Evolutionary conservation across 2,797 vertebrate genomes (phyloP), one percentile per base, ranked within the genome.

Genomic region (Otus scops): DNA sequence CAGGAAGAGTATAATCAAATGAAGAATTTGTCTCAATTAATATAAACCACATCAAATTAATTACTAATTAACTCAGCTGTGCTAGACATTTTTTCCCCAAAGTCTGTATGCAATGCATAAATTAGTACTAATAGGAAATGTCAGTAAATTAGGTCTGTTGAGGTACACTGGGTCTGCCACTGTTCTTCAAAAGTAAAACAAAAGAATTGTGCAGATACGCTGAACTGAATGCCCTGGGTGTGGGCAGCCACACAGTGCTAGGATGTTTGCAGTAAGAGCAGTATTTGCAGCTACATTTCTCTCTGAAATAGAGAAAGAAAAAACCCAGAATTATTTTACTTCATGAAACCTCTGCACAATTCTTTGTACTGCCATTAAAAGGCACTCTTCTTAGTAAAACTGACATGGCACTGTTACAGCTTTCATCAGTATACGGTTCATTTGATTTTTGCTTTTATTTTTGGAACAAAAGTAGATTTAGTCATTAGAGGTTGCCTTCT

Each of bases 381-480:
- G 84, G 36, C 32, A 38, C 92, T 91, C 36, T 92, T 85, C 50
- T 64, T 79, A 80, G 36, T 91, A 68, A 94, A 94, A 85, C 75
- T 6, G 20, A 50, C 32, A 73, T 50, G 67, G 39, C 78, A 30
- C 41, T 85, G 23, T 68, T 93, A 83, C 30, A 45, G 26, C 61
- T 96, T 95, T 92, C 38, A 78, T 95, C 74, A 87, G 38, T 73
- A 59, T 91, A 95, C 86, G 71, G 69, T 93, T 90, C 38, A 77
- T 87, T 88, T 76, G 76, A 23, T 76, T 93, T 95, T 77, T 83
- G 84, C 48, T 79, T 47, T 81, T 93, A 67, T 75, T 95, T 89
- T 89, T 94, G 94, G 90, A 97, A 95, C 86, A 96, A 95, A 97
- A 97, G 85, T 97, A 97, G 96, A 94, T 96, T 91, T 95, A 96